phyloP scores from a whole-genome alignment of 2,113 vertebrate species.

The Tiliqua scincoides region DNA sequence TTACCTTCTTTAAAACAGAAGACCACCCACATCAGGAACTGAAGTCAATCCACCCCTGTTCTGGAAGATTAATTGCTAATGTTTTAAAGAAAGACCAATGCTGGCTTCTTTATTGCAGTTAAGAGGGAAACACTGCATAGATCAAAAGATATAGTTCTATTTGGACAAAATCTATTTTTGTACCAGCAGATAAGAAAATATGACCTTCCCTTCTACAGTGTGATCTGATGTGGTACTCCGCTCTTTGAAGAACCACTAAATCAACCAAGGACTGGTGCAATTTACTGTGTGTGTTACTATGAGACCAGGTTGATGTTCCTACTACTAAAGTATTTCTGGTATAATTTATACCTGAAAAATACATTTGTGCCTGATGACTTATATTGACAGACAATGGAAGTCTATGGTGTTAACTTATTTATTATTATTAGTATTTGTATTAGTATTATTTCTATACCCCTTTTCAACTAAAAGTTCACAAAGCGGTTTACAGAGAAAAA shows the following conservation, averaged over 20 bases:
- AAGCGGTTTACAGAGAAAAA: too few species aligned
- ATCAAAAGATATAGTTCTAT: neutral
- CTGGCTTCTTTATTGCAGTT: slow-evolving; percentile 33
- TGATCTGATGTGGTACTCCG: neutral
- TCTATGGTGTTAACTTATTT: slow-evolving; percentile 36
- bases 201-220: slow-evolving; percentile 5
- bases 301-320: slow-evolving; percentile 51
- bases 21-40: neutral
- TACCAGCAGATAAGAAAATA: slow-evolving; percentile 4
- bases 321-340: slow-evolving; percentile 22
- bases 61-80: slow-evolving; percentile 47
- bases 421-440: too few species aligned
- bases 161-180: slow-evolving; percentile 5
- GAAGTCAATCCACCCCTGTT: neutral
- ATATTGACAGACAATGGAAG: slow-evolving; percentile 24
- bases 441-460: too few species aligned
- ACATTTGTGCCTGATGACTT: slow-evolving; percentile 27
- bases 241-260: slow-evolving; percentile 19
- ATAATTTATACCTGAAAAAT: neutral
- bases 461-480: too few species aligned
- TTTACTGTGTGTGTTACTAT: slow-evolving; percentile 14
- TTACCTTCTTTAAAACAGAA: neutral
- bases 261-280: slow-evolving; percentile 2
- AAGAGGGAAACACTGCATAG: neutral
- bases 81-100: slow-evolving; percentile 35